phyloP scores from a whole-genome alignment of 2,888 invertebrate genomes.

The Standfussiana lucernea region DNA sequence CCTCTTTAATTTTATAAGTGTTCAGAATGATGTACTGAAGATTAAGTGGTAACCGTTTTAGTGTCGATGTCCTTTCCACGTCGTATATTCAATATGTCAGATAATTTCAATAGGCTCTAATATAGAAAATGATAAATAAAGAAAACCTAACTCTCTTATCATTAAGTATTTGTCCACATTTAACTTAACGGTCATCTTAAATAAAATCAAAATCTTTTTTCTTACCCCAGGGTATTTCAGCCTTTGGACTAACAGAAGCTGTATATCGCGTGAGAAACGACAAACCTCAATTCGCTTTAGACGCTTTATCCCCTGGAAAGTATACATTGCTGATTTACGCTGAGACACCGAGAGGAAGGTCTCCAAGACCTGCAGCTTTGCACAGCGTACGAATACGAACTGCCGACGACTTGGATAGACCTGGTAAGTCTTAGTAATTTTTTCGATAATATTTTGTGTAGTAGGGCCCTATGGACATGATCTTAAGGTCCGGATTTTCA shows the following conservation, averaged over 20 bases:
- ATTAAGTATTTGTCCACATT: not conserved
- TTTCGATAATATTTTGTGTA: not conserved
- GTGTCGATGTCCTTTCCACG: too few species aligned
- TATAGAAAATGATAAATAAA: not conserved
- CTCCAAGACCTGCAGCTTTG: constrained; percentile 93
- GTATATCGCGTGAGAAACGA: constrained; percentile 92
- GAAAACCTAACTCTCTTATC: not conserved
- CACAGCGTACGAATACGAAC: constrained; percentile 90
- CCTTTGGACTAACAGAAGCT: constrained; percentile 89
- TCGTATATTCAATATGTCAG: not conserved
- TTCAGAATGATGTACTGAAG: too few species aligned
- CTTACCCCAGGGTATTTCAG: constrained; percentile 85
- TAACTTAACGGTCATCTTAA: not conserved
- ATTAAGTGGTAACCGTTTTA: too few species aligned
- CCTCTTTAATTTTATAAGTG: too few species aligned
- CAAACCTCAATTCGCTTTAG: constrained; percentile 93
- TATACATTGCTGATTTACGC: constrained; percentile 96
- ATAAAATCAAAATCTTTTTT: not conserved
- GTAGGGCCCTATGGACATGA: not conserved
- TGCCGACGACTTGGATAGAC: constrained; percentile 82
- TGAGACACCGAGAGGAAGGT: constrained; percentile 95
- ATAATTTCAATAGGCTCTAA: not conserved
- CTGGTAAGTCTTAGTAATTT: constrained; percentile 73
- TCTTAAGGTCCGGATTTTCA: not conserved
- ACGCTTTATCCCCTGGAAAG: constrained; percentile 94